Evolutionary conservation across 2,797 vertebrate genomes (phyloP).

Genomic region (Sebastes minor): DNA sequence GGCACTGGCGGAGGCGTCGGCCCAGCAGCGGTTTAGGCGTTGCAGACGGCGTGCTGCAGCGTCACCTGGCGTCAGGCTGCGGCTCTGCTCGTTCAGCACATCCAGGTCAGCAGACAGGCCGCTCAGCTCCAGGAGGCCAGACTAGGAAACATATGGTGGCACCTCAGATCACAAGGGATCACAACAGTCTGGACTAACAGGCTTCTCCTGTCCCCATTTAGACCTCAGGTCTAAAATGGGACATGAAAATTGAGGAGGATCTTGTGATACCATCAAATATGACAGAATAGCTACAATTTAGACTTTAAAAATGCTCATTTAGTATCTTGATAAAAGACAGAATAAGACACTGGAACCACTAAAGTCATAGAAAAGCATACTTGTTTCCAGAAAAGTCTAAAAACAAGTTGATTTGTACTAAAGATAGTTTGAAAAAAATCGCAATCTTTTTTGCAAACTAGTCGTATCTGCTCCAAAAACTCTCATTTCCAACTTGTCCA

Average conservation of each 20-base stretch:
- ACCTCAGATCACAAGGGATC: constrained; percentile 14
- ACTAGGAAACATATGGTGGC: constrained; percentile 74
- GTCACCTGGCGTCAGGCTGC: constrained; percentile 83
- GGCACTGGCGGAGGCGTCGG: constrained; percentile 74
- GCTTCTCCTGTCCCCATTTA: neutral
- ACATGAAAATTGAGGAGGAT: neutral
- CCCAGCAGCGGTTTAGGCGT: constrained; percentile 86
- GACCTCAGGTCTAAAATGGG: neutral
- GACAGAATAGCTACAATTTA: no score
- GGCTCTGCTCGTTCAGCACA: constrained; percentile 88
- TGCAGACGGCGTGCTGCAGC: constrained; percentile 80
- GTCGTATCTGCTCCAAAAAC: neutral
- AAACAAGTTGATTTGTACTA: neutral
- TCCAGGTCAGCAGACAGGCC: constrained; percentile 86
- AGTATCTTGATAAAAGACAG: neutral
- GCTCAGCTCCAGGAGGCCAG: constrained; percentile 80
- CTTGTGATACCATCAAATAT: no score
- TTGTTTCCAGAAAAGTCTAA: neutral
- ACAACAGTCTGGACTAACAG: neutral
- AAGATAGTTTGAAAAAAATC: neutral
- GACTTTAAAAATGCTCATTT: neutral
- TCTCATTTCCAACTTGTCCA: neutral
- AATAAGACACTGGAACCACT: neutral
- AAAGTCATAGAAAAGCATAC: neutral
- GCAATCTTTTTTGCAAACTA: neutral